Percentiles rank a stretch among this genome's conserved stretches.
Evolutionary conservation across 2,888 invertebrate genomes (phyloP).

Genomic region (Pterostichus madidus): DNA sequence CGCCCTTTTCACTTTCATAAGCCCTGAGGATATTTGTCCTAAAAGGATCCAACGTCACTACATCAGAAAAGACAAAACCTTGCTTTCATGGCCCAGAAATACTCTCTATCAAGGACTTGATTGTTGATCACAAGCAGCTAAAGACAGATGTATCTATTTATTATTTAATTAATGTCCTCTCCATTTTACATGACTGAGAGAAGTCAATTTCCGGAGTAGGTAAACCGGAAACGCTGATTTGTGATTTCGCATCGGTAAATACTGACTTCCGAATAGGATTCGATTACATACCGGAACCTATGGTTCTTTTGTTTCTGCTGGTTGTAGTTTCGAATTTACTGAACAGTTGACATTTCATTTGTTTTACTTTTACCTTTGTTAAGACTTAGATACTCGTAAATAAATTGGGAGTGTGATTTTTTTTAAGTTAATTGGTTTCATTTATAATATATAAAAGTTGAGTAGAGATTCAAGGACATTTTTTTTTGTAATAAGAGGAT

Average conservation of each 20-base stretch:
- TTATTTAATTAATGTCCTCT: slow-evolving; percentile 25
- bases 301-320: slow-evolving; percentile 18
- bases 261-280: slow-evolving; percentile 40
- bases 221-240: slow-evolving; percentile 46
- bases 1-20: slow-evolving; percentile 41
- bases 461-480: background rate
- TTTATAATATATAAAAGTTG: too few relatives aligned
- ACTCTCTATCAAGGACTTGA: background rate
- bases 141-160: slow-evolving; percentile 13
- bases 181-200: slow-evolving; percentile 2
- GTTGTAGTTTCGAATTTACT: slow-evolving; percentile 25
- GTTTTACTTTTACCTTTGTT: slow-evolving; percentile 30
- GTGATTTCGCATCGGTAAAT: slow-evolving; percentile 42
- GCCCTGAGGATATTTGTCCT: slow-evolving; percentile 14
- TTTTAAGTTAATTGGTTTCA: too few relatives aligned
- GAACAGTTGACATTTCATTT: slow-evolving; percentile 41
- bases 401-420: background rate
- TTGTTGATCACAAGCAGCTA: background rate
- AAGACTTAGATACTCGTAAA: background rate
- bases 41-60: background rate
- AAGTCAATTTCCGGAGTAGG: slow-evolving; percentile 47
- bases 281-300: slow-evolving; percentile 20
- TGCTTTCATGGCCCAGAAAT: background rate
- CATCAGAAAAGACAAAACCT: slow-evolving; percentile 3
- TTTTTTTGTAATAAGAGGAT: background rate